Evolutionary conservation across 2,888 invertebrate genomes (phyloP).

Genomic region (Coelogynopora nodosa): DNA sequence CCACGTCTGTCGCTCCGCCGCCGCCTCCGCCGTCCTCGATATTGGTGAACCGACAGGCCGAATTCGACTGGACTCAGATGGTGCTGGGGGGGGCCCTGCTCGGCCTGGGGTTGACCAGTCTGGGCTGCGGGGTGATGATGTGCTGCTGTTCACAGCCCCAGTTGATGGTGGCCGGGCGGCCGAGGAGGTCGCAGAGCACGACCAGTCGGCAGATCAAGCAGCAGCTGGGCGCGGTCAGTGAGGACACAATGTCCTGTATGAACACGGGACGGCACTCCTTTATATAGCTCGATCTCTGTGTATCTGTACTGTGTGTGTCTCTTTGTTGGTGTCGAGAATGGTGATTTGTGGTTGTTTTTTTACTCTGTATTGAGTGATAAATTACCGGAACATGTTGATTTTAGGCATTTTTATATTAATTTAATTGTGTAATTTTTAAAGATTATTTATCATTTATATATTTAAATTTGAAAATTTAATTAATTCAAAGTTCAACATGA

Average conservation of each 20-base stretch:
- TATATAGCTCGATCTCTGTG: no score
- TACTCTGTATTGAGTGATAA: no score
- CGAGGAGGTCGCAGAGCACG: background rate
- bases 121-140: background rate
- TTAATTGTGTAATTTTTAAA: no score
- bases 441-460: no score
- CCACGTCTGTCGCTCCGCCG: background rate
- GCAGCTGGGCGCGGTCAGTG: background rate
- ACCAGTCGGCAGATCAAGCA: slow-evolving; percentile 3
- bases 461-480: no score
- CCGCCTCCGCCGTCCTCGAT: background rate
- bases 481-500: no score
- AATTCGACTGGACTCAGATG: slow-evolving; percentile 22
- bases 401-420: no score
- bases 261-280: background rate
- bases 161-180: background rate
- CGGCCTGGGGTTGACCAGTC: background rate
- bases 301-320: no score
- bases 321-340: no score
- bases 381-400: no score
- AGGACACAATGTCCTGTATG: slow-evolving; percentile 1
- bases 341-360: no score
- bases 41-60: background rate
- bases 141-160: slow-evolving; percentile 16
- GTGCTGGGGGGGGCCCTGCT: slow-evolving; percentile 4